Evolutionary conservation across 2,113 vertebrate species (phyloP), one percentile per base, ranked within the genome.

Genomic region (Eleginops maclovinus): DNA sequence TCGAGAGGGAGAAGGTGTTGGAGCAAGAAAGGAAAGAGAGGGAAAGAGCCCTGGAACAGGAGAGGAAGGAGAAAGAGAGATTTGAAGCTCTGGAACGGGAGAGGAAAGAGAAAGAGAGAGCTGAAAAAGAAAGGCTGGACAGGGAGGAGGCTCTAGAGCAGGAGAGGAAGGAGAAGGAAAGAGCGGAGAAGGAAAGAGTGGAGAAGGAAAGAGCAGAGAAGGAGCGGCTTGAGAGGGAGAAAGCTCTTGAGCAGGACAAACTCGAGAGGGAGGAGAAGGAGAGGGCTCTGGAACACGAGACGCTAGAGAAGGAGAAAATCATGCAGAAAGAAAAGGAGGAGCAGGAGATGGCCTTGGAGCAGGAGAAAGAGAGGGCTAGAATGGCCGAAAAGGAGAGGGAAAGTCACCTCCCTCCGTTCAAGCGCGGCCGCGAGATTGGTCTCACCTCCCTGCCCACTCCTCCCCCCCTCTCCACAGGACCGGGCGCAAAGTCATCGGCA

Each of bases 381-480:
- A 14, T 84, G 72, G 80, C 75, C 79, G 85, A 93, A 69, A 87
- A 75, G 68, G 84, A 93, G 68, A 79, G 84, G 53, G 91, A 90
- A 68, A 85, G 78, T 85, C 84, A 80, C 72, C 85, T 90, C 43
- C 88, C 90, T 77, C 89, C 88, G 31, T 91, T 84, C 75, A 92
- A 91, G 75, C 88, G 87, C 82, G 85, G 88, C 21, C 72, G 79
- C 66, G 92, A 93, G 72, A 69, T 84, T 67, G 80, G 84, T 91
- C 79, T 88, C 65, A 83, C 82, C 58, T 51, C 79, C 63, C 63
- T 85, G 75, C 75, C 84, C 79, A 86, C 88, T 67, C 61, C 91
- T 75, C 53, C 87, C 15, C 65, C 83, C 65, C 82, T 83, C 54
- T 86, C 89, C 63, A 82, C 87, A 84, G 87, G 77, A 75, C 26